Evolutionary conservation across 2,888 invertebrate genomes (phyloP).

Genomic region (Athetis lepigone): DNA sequence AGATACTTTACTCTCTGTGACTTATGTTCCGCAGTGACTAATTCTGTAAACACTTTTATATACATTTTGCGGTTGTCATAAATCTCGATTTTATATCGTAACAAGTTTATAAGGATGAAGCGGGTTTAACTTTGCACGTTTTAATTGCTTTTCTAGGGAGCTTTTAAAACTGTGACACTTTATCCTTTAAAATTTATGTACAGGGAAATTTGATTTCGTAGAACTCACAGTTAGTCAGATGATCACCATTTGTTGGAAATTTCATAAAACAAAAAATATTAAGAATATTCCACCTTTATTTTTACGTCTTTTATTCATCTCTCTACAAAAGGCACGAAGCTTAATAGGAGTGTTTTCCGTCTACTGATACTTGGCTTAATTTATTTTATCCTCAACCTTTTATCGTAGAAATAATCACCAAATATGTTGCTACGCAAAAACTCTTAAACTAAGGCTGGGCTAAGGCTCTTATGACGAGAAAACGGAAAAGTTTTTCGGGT

Average conservation of each 20-base stretch:
- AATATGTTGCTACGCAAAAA: no score
- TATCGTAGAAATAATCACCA: no score
- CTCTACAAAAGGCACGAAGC: conserved; percentile 1
- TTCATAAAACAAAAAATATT: conserved; percentile 39
- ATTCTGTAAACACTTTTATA: conserved; percentile 62
- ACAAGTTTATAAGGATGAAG: conserved; percentile 44
- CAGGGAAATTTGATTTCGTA: conserved; percentile 60
- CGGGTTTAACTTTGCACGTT: conserved; percentile 49
- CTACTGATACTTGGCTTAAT: no score
- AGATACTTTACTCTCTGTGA: conserved; percentile 39
- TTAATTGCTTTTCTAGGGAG: conserved; percentile 71
- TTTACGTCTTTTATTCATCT: not conserved
- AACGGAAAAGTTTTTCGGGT: no score
- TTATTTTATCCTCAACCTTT: no score
- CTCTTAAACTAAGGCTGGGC: no score
- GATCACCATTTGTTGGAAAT: conserved; percentile 18
- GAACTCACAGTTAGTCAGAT: conserved; percentile 41
- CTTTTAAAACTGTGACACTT: conserved; percentile 63
- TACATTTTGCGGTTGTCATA: conserved; percentile 69
- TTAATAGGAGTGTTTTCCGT: not conserved
- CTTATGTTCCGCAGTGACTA: conserved; percentile 64
- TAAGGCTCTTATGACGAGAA: no score
- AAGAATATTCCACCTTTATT: conserved; percentile 33
- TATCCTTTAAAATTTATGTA: conserved; percentile 64
- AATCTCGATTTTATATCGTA: conserved; percentile 69